Base-by-base conservation (phyloP, 2,888 invertebrate genomes). In the Ormyrus labotus region DNA sequence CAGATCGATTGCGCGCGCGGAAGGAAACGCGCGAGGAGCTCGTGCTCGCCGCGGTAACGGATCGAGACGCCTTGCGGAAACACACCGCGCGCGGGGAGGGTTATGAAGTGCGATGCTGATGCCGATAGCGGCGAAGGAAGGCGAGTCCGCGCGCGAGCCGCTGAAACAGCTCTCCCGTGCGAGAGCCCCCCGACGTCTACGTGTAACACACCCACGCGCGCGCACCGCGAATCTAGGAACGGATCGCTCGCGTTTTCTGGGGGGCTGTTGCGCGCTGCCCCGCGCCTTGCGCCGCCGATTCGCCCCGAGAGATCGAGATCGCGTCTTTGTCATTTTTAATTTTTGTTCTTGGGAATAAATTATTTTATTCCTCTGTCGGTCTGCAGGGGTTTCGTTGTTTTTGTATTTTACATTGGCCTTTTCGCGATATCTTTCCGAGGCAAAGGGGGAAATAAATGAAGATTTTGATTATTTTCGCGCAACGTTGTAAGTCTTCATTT, bases 31-130 rank as follows among this genome's bases (percentile, higher is more conserved):
- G 19, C 48, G 61, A 50, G 5, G 60, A 19, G n/a, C 63, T 34
- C 64, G 57, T 67, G 13, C n/a, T 48, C 8, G 65, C 45, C 84
- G 85, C 84, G 85, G 85, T 85, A 87, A 87, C 87, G 85, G 87
- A 86, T 85, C 86, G 87, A 86, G 87, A 85, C 85, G 86, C 87
- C 87, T 19, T 19, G 85, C 85, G 83, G 87, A 88, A 88, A 88
- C 85, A 88, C 1, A 19, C 87, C 85, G 87, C 11, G 55, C 85
- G 87, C 11, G 55, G 57, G 57, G 55, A 10, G 58, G 87, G 86
- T 85, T 88, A 88, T 88, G 88, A 89, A 88, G 88, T 87, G 88
- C 89, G 88, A 88, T 88, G 88, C 87, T 86, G 88, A 87, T 86
- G 84, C 19, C 19, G 87, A 88, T 87, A 88, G 87, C 85, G 47